Conservation (phyloP, 2,113 vertebrate genomes). For the Neogobius melanostomus region DNA sequence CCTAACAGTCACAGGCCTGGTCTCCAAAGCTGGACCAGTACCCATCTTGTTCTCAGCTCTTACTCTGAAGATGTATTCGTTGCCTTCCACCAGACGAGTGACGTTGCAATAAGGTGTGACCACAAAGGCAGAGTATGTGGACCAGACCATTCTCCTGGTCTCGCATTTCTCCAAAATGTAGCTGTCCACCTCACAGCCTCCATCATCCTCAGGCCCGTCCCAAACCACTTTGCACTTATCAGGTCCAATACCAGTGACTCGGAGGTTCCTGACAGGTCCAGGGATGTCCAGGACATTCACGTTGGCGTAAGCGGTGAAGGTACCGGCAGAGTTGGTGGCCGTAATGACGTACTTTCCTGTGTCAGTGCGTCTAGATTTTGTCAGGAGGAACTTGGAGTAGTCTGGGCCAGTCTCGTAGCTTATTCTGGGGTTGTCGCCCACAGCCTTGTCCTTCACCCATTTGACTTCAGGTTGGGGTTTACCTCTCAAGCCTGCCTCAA, state of each 20-base stretch:
- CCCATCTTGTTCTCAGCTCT: constrained; percentile 99
- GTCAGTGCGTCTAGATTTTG: constrained; percentile 88
- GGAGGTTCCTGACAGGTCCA: constrained; percentile 89
- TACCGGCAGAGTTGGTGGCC: constrained; percentile 91
- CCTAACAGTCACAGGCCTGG: constrained; percentile 89
- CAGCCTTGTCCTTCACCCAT: constrained; percentile 93
- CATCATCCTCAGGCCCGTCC: constrained; percentile 94
- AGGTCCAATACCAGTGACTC: constrained; percentile 85
- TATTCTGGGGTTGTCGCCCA: constrained; percentile 89
- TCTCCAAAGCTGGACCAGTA: constrained; percentile 91
- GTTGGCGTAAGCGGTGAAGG: constrained; percentile 89
- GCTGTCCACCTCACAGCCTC: constrained; percentile 97
- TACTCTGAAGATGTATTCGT: constrained; percentile 97
- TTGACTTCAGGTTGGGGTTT: constrained; percentile 93
- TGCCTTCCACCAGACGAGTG: constrained; percentile 91
- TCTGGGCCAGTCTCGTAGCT: constrained; percentile 88
- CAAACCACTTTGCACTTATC: constrained; percentile 92
- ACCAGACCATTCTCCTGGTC: constrained; percentile 98
- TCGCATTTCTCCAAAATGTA: constrained; percentile 98
- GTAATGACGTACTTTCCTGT: constrained; percentile 93
- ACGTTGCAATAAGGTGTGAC: constrained; percentile 85
- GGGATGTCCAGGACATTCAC: constrained; percentile 93
- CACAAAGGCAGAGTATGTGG: constrained; percentile 87
- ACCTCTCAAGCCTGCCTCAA: constrained; percentile 92
- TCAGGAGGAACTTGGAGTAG: constrained; percentile 87